Conservation (phyloP, 2,888 invertebrate species). For the Andrena chrysosceles region DNA sequence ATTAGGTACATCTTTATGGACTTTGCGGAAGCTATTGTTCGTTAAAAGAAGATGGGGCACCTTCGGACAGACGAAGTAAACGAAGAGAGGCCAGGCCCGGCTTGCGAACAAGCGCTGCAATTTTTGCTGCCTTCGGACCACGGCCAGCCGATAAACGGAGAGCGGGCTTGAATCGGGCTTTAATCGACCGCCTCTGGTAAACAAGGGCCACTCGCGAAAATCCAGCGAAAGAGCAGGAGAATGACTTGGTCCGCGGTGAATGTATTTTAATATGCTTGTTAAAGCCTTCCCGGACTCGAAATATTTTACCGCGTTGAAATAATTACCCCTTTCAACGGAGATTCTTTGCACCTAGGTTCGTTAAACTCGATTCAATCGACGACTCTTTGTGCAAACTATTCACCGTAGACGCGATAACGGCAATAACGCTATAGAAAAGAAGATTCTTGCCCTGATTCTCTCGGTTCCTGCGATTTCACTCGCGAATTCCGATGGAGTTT, state of each 20-base stretch:
- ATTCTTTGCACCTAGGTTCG: conserved; percentile 53
- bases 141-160: neutral
- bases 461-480: neutral
- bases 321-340: conserved; percentile 54
- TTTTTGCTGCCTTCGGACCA: neutral
- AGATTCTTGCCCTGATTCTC: conserved; percentile 8
- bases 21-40: neutral
- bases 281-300: conserved; percentile 31
- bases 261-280: conserved; percentile 51
- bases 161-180: conserved; percentile 19
- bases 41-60: neutral
- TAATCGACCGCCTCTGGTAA: conserved; percentile 31
- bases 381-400: conserved; percentile 41
- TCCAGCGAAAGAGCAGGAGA: conserved; percentile 2
- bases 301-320: conserved; percentile 37
- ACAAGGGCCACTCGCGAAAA: conserved; percentile 25
- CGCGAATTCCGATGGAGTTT: neutral
- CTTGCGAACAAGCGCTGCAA: conserved; percentile 15
- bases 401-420: conserved; percentile 28
- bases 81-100: neutral
- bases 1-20: neutral
- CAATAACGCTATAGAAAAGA: conserved; percentile 36
- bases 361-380: conserved; percentile 63
- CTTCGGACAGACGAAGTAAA: neutral
- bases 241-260: conserved; percentile 20